Conservation (phyloP, 2,888 invertebrate species). For the Drosophila putrida region DNA sequence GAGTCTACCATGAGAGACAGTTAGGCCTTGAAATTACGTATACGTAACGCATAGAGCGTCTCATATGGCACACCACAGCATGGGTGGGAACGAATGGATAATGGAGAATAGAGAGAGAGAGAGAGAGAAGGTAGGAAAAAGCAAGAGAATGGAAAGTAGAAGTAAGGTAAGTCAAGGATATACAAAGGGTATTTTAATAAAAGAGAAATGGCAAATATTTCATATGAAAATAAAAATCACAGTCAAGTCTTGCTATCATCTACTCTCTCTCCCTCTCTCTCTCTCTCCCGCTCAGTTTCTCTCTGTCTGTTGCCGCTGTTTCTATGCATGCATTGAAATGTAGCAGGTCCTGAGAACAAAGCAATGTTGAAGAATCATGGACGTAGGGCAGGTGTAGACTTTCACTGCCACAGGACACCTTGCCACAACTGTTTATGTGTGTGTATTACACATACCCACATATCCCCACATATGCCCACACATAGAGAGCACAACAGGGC, state of each 20-base stretch:
- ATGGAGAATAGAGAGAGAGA: neutral
- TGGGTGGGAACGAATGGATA: no score
- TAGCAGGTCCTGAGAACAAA: conserved; percentile 9
- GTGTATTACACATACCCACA: neutral
- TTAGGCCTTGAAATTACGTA: conserved; percentile 33
- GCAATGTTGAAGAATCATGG: conserved; percentile 1
- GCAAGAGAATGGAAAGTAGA: neutral
- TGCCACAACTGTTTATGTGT: conserved; percentile 14
- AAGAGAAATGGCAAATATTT: conserved; percentile 24
- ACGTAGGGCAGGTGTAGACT: conserved; percentile 39
- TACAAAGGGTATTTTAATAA: conserved; percentile 14
- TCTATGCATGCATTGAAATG: conserved; percentile 24
- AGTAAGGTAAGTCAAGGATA: neutral
- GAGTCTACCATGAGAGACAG: conserved; percentile 2
- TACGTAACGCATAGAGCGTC: conserved; percentile 25
- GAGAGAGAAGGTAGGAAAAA: no score
- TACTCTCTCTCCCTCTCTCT: neutral
- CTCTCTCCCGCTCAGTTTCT: neutral
- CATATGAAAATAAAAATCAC: conserved; percentile 17
- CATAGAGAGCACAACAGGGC: neutral
- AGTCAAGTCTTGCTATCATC: conserved; percentile 1
- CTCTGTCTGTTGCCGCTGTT: neutral
- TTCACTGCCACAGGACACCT: conserved; percentile 45
- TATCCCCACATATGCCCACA: neutral
- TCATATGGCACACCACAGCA: conserved; percentile 14